Base-by-base conservation (phyloP, 2,888 invertebrate genomes). In the Catocala sponsa region DNA sequence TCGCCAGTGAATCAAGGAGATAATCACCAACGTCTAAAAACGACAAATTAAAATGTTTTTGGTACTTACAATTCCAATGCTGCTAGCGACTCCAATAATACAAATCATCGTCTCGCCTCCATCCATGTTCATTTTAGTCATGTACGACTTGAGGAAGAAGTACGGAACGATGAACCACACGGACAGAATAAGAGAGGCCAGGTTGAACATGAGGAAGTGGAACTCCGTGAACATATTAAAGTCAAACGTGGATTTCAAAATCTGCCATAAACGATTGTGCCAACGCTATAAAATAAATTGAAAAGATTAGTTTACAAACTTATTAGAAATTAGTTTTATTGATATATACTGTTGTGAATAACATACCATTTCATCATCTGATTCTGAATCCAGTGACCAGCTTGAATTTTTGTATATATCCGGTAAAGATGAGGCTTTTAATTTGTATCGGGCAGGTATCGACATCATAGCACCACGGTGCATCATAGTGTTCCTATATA, bases 111-210 rank as follows among this genome's bases (percentile, higher is more conserved):
- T 95, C 0, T 98, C 97, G 2, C 97, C 97, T 10, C 97, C 96
- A 4, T 96, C 95, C 64, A 97, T 95, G 0, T 95, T 92, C 76
- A 96, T 96, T 9, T 95, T 95, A 47, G 96, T 95, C 79, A 96
- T 95, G 62, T 87, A 93, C 0, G 91, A 90, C 57, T 95, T 95
- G 81, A 98, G 96, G 88, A 97, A 97, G 87, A 99, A 98, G 91
- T 99, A 99, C 4, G 99, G 98, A 69, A 99, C 97, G 84, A 99
- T 98, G 88, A 97, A 97, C 97, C 98, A 98, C 78, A 97, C 97
- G 85, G 98, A 99, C 53, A 99, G 95, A 61, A 98, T 95, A 72
- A 98, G 96, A 58, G 98, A 98, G 43, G 98, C 97, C 41, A 98
- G 79, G 73, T 98, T 97, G 90, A 98, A 97, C 79, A 98, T 95